Evolutionary conservation across 2,888 invertebrate genomes (phyloP).

Genomic region (Boloria euphrosyne): DNA sequence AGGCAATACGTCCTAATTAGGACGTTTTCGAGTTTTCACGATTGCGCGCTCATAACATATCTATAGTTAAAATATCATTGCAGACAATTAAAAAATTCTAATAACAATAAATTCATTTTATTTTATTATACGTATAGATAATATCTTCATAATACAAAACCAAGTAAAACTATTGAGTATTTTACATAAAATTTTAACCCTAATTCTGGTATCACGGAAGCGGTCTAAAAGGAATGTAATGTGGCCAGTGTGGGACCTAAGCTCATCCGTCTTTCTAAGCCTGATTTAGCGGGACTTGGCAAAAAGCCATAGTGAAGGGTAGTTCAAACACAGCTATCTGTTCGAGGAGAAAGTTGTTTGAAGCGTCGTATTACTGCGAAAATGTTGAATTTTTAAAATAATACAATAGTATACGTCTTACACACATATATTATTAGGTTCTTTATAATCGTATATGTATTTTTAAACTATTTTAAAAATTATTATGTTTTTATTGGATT

Average conservation of each 20-base stretch:
- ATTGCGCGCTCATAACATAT: no score
- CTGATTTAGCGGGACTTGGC: slow-evolving; percentile 39
- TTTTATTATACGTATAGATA: no score
- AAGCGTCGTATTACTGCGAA: slow-evolving; percentile 3
- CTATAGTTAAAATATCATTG: no score
- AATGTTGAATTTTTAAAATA: slow-evolving; percentile 6
- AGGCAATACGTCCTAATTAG: no score
- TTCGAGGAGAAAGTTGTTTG: slow-evolving; percentile 6
- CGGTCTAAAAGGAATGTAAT: slow-evolving; percentile 35
- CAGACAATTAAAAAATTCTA: no score
- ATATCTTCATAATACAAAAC: background rate
- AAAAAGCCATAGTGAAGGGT: slow-evolving; percentile 29
- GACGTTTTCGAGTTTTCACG: no score
- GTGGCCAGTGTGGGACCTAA: slow-evolving; percentile 31
- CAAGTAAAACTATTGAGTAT: background rate
- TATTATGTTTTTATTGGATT: no score
- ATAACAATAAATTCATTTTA: no score
- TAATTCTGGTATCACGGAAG: slow-evolving; percentile 25
- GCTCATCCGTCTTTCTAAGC: slow-evolving; percentile 38
- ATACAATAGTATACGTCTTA: background rate
- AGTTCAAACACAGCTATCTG: slow-evolving; percentile 17
- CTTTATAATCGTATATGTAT: no score
- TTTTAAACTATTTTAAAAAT: no score
- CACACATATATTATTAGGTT: no score
- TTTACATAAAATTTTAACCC: slow-evolving; percentile 18